Evolutionary conservation across 2,113 vertebrate species (phyloP), one percentile per base, ranked within the genome.

Genomic region (Halichoerus grypus): DNA sequence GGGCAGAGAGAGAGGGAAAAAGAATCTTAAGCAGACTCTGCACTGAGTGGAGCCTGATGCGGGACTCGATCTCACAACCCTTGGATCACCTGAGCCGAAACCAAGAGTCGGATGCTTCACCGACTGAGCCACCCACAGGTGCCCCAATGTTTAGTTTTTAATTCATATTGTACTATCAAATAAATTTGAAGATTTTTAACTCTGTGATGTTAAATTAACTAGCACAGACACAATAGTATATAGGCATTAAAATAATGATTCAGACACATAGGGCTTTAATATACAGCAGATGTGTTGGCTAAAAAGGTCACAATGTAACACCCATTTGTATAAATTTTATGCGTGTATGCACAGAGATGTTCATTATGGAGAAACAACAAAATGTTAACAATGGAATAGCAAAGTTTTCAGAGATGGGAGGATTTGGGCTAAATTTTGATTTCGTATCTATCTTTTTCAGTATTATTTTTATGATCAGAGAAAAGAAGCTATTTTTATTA

Each of bases 191-290:
- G 53, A 71, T 72, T 94, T 92, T 86, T 91, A 85, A 85, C n/a
- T 84, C 19, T 71, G 42, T 84, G 67, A 28, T 63, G 67, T 53
- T 88, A 88, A 49, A 26, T 94, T 82, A 95, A 83, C 36, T 55
- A 77, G 11, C 33, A 69, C 36, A 95, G 39, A 61, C 15, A 92
- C 15, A 92, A 72, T 16, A 76, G 9, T 16, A 83, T 22, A 71
- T 8, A 80, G 19, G 21, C 31, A 96, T 89, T 88, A 85, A 87
- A 90, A 95, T 61, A 46, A 95, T 88, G 19, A 83, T 92, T 94
- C 76, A 84, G 11, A 51, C 89, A 69, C 69, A 74, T 10, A 71
- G 8, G 1, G 8, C n/a, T 90, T 72, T 80, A 93, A 85, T 4
- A 95, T 33, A 72, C 1, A 65, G 53, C 51, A 96, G 22, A 83